These are phyloP conservation scores for Tetrax tetrax DNA, from an alignment of 2,113 vertebrate species.

Conservation along the genomic window DNA sequence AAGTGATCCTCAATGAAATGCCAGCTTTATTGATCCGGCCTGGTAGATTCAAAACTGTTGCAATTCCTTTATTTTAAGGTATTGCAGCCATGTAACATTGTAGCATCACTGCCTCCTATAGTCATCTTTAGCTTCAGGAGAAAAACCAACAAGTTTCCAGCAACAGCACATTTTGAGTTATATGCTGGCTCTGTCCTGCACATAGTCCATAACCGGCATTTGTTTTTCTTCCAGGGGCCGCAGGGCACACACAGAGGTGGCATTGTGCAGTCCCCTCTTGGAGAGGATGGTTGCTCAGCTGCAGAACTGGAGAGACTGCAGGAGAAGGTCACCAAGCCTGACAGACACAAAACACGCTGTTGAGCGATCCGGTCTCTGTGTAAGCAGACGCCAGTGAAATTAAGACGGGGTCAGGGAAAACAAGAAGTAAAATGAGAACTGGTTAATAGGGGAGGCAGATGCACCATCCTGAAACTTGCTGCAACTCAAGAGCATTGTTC, in stretches of 20 bases:
- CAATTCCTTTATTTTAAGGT: not conserved
- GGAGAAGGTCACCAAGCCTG: not conserved
- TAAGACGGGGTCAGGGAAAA: not conserved
- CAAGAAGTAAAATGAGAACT: not conserved
- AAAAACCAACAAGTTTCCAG: not conserved
- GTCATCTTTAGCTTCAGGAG: not conserved
- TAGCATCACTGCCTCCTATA: not conserved
- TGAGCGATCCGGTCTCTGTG: not conserved
- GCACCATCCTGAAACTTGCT: not conserved
- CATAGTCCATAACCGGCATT: not conserved
- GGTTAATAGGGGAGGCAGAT: not conserved
- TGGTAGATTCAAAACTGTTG: not conserved
- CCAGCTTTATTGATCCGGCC: not conserved
- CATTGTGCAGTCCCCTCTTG: not conserved
- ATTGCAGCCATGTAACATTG: not conserved
- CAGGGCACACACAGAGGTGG: not conserved
- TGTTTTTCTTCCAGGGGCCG: not conserved
- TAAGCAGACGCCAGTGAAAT: constrained; percentile 4
- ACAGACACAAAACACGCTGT: not conserved
- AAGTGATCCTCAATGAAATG: not conserved
- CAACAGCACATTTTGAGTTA: not conserved
- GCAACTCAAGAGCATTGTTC: not conserved
- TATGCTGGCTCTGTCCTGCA: not conserved
- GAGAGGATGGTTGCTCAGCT: not conserved
- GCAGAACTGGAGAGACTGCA: not conserved